Base-by-base conservation (phyloP, 2,888 invertebrate species). In the Sinohyriopsis cumingii region DNA sequence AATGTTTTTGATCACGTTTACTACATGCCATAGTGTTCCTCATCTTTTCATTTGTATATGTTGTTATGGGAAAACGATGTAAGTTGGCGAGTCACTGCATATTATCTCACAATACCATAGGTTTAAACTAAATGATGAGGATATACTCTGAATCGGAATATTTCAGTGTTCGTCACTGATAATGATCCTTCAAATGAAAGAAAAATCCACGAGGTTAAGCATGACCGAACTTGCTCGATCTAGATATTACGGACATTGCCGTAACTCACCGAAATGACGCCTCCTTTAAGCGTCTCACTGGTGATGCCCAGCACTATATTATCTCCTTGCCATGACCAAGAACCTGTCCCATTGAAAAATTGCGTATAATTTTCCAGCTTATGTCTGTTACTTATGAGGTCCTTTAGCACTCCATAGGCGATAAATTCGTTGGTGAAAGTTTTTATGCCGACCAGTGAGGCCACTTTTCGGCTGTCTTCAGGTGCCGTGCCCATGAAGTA, bases 371-470 rank as follows among this genome's bases (percentile, higher is more conserved):
- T 76, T 9, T 74, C 68, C 25, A 82, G 73, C 18, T 45, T 55
- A 20, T 69, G 60, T 19, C 75, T 63, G 68, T 87, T 87, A 5
- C 73, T 64, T 9, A 87, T 85, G 53, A 85, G 66, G 22, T 65
- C 71, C 55, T 75, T 75, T 18, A 97, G 92, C 62, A 93, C 91
- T 85, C 94, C 92, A 88, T 96, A 98, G 0, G 97, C 98, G 0
- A 96, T 95, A 88, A 98, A 97, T 89, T 98, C 98, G 86, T 98
- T 98, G 19, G 97, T 93, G 22, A 96, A 94, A 0, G 95, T 95
- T 91, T 98, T 98, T 28, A 96, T 90, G 0, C 97, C 98, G 57
- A 98, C 94, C 7, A 98, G 92, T 59, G 93, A 93, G 0, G 94
- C 97, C 0, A 98, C 95, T 55, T 92, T 88, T 83, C 94, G 93